phyloP scores from a whole-genome alignment of 2,797 vertebrate species.

The Sebastes matsubarae region DNA sequence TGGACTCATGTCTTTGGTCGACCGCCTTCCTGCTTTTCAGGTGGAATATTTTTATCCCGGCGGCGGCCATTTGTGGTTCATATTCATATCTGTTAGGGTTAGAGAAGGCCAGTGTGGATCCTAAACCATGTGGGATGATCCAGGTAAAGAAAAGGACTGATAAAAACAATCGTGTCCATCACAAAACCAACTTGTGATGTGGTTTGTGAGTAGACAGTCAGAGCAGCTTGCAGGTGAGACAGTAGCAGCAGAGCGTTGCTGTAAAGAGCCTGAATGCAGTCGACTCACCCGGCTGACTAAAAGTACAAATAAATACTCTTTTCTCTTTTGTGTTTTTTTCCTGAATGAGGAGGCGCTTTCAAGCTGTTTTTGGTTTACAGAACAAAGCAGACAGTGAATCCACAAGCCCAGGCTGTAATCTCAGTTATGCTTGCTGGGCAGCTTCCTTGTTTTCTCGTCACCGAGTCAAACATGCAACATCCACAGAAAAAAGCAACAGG shows the following conservation, averaged over 20 bases:
- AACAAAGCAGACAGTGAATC: constrained; percentile 61
- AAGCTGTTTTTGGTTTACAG: constrained; percentile 36
- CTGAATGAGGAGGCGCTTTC: constrained; percentile 15
- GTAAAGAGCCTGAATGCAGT: neutral
- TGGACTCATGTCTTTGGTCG: constrained; percentile 12
- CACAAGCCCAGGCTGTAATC: constrained; percentile 70
- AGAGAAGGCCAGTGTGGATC: neutral
- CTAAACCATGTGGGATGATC: neutral
- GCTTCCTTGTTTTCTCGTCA: constrained; percentile 65
- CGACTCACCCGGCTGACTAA: neutral
- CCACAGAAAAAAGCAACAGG: constrained; percentile 36
- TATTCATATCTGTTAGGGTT: neutral
- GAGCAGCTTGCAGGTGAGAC: constrained; percentile 2
- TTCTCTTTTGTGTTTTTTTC: neutral
- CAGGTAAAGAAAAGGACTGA: neutral
- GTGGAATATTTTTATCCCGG: constrained; percentile 5
- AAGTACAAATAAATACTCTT: constrained; percentile 11
- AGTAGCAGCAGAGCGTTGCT: neutral
- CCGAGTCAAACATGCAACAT: constrained; percentile 57
- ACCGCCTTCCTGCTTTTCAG: constrained; percentile 31
- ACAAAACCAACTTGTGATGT: neutral
- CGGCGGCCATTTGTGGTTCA: neutral
- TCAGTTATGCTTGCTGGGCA: constrained; percentile 63
- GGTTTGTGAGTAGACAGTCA: neutral
- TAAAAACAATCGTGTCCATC: too few relatives aligned